phyloP scores from a whole-genome alignment of 2,113 vertebrate species.

The Cervus canadensis region DNA sequence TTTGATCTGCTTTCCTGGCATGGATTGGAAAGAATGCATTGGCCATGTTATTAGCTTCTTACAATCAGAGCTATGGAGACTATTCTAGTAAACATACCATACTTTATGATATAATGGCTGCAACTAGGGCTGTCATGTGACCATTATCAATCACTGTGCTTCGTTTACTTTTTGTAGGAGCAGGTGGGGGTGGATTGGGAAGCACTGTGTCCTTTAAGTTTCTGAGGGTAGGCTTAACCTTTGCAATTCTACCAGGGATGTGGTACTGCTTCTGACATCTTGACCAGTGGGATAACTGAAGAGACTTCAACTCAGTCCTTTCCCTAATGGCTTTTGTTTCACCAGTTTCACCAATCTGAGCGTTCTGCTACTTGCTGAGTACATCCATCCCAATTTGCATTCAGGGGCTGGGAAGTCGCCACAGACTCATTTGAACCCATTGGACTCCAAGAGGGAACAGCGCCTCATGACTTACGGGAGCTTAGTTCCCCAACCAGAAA shows the following conservation, averaged over 20 bases:
- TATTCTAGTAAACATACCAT: background rate
- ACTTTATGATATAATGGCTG: background rate
- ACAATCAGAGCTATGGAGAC: background rate
- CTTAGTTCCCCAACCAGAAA: background rate
- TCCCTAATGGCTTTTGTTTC: background rate
- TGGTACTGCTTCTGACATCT: background rate
- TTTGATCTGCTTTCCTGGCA: background rate
- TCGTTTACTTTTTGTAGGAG: background rate
- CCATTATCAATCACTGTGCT: background rate
- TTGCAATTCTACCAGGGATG: background rate
- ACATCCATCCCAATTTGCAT: background rate
- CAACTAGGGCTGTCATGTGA: background rate
- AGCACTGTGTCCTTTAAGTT: background rate
- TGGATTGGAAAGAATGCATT: background rate
- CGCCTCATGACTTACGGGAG: fast-evolving
- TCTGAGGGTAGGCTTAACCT: background rate
- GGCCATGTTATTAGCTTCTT: background rate
- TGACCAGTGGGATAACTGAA: background rate
- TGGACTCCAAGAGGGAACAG: background rate
- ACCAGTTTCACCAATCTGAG: background rate
- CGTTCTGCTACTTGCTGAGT: background rate
- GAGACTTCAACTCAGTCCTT: background rate
- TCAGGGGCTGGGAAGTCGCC: background rate
- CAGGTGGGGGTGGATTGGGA: background rate
- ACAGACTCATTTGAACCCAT: background rate